phyloP scores from a whole-genome alignment of 2,888 invertebrate genomes.

The Drosophila pullipes region DNA sequence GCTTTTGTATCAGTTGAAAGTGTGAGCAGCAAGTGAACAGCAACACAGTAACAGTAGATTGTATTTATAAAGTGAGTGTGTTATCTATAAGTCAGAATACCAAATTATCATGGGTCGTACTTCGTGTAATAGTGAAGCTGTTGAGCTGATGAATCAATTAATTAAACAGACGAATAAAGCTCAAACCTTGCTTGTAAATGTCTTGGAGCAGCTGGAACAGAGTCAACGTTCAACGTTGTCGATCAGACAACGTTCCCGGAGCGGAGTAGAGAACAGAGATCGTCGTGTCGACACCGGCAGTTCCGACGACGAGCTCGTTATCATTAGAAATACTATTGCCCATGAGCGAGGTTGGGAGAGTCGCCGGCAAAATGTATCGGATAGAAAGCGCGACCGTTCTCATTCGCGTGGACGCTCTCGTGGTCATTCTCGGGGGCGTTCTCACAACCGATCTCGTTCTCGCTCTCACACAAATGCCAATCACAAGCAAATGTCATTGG shows the following conservation, averaged over 20 bases:
- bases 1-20: conserved; percentile 35
- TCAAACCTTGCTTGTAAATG: conserved; percentile 19
- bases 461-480: conserved; percentile 54
- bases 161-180: conserved; percentile 25
- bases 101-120: conserved; percentile 18
- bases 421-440: conserved; percentile 64
- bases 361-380: conserved; percentile 14
- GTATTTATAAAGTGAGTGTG: neutral
- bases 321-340: neutral
- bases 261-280: neutral
- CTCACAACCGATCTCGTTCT: conserved; percentile 62
- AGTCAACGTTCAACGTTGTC: neutral
- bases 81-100: neutral
- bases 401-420: conserved; percentile 61
- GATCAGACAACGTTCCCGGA: neutral
- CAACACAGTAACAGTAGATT: conserved; percentile 12
- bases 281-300: neutral
- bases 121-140: neutral
- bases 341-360: conserved; percentile 5
- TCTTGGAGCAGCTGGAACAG: conserved; percentile 22
- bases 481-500: conserved; percentile 30
- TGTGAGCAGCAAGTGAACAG: conserved; percentile 11
- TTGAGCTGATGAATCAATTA: conserved; percentile 22
- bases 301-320: conserved; percentile 19
- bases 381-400: conserved; percentile 57